Evolutionary conservation across 2,797 vertebrate species (phyloP).

Genomic region (Lates japonicus): DNA sequence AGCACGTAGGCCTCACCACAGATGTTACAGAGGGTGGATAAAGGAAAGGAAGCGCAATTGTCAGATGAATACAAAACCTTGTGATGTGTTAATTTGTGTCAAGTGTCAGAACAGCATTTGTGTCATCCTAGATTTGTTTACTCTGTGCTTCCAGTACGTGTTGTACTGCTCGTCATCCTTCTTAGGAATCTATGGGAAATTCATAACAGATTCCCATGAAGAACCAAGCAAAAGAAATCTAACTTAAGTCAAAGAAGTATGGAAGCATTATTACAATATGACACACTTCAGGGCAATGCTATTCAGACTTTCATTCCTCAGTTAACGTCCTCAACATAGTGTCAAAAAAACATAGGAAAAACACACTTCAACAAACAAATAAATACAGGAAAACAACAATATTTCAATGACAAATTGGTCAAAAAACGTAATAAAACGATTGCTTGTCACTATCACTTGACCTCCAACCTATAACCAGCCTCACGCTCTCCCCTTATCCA

Average conservation of each 20-base stretch:
- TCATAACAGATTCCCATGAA: not conserved
- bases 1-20: not conserved
- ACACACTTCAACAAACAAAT: no score
- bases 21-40: not conserved
- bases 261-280: not conserved
- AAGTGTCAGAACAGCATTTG: not conserved
- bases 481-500: no score
- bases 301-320: not conserved
- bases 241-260: not conserved
- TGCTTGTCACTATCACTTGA: no score
- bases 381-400: no score
- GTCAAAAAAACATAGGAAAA: no score
- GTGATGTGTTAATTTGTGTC: slow-evolving; percentile 1
- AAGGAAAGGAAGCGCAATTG: not conserved
- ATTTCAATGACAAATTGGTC: no score
- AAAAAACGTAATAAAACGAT: no score
- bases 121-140: not conserved
- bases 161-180: not conserved
- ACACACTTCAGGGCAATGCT: not conserved
- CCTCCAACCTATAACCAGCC: no score
- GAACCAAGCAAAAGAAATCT: not conserved
- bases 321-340: not conserved
- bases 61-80: slow-evolving; percentile 8
- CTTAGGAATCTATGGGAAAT: not conserved
- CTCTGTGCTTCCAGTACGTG: not conserved